Base-by-base conservation (phyloP, 2,888 invertebrate genomes). In the Trachelus stipa region DNA sequence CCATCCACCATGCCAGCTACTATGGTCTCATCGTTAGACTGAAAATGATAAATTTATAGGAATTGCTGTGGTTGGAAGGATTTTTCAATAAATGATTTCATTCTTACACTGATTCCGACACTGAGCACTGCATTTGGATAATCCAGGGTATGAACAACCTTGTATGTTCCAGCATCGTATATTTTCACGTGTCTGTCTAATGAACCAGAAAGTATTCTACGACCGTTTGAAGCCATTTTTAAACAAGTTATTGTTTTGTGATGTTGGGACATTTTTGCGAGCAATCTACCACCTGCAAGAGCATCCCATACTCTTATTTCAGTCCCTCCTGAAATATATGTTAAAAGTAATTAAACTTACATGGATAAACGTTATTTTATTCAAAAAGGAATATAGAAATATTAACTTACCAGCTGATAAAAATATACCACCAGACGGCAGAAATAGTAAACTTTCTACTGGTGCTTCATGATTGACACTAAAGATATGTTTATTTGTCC, bases 201-300 rank as follows among this genome's bases (percentile, higher is more conserved):
- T 4, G 98, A 97, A 1, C 96, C 97, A 0, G 98, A 98, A 85
- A 99, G 91, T 33, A 99, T 93, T 87, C 97, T 94, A 82, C 95
- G 96, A 34, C 96, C 96, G 88, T 96, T 95, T 73, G 96, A 96
- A 34, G 97, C 97, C 81, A 98, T 93, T 83, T 95, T 93, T 75
- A 99, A 91, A 83, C 96, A 96, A 0, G 98, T 99, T 1, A 99
- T 95, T 0, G 98, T 98, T 93, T 99, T 99, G 91, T 98, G 98
- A 92, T 99, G 99, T 85, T 97, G 96, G 3, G 96, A 96, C 82
- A 99, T 94, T 86, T 95, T 95, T 1, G 97, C 95, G 34, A 99
- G 91, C 77, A 97, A 92, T 89, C 96, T 95, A 12, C 98, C 98
- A 37, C 98, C 97, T 83, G 96, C 95, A 76, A 98, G 93, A 9